These are phyloP conservation scores for Pegea sp. DNA, from an alignment of 23 tunicate species.

Conservation along the genomic window DNA sequence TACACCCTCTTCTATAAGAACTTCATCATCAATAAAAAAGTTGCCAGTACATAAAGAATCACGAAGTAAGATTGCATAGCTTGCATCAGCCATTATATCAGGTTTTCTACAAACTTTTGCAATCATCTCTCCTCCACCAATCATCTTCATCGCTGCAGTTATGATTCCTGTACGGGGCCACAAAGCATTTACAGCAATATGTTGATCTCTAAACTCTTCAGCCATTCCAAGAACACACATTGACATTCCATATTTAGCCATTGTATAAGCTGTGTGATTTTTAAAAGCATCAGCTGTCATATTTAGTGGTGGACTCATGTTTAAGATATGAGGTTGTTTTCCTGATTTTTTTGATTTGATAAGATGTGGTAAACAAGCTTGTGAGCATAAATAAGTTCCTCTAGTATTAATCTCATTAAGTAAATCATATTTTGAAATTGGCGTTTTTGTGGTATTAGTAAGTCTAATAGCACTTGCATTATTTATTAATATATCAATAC, in stretches of 20 bases:
- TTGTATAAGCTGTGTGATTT: slow-evolving; percentile 11
- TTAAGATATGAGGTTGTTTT: slow-evolving; percentile 10
- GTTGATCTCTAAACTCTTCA: slow-evolving; percentile 12
- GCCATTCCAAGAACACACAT: slow-evolving; percentile 41
- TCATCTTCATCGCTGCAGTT: slow-evolving; percentile 21
- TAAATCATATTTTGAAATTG: slow-evolving; percentile 20
- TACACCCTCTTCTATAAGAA: slow-evolving; percentile 11
- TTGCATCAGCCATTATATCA: slow-evolving; percentile 39
- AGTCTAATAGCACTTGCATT: slow-evolving; percentile 33
- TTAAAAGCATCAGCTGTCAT: slow-evolving; percentile 11
- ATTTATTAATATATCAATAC: slow-evolving; percentile 21
- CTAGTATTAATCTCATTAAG: slow-evolving; percentile 17
- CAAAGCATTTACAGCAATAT: slow-evolving; percentile 17
- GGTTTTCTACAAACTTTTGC: slow-evolving; percentile 5
- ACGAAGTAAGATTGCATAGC: slow-evolving; percentile 14
- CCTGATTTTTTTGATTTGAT: slow-evolving; percentile 5
- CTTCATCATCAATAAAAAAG: slow-evolving; percentile 35
- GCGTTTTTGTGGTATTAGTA: slow-evolving; percentile 3
- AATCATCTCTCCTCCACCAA: slow-evolving; percentile 1
- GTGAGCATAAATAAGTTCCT: slow-evolving; percentile 16
- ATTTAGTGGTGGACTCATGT: slow-evolving; percentile 17
- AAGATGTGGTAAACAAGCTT: slow-evolving; percentile 5
- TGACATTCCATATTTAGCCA: slow-evolving; percentile 33
- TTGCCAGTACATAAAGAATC: slow-evolving; percentile 19
- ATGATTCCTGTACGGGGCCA: slow-evolving; percentile 21